Evolutionary conservation across 2,113 vertebrate genomes (phyloP), one percentile per base, ranked within the genome.

Genomic region (Carassius gibelio): DNA sequence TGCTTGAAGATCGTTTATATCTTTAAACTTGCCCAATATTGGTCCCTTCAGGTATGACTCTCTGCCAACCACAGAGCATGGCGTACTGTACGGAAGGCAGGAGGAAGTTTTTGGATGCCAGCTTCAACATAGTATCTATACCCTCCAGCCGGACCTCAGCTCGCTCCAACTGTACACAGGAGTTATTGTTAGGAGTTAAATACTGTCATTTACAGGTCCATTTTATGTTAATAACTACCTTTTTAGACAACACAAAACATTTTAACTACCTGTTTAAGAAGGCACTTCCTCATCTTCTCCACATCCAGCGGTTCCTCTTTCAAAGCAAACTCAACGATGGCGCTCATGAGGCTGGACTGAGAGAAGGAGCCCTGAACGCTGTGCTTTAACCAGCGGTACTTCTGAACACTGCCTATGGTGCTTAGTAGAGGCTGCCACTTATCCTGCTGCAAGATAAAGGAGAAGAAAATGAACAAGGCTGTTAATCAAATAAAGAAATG

Each of bases 31-130:
- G 99, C 98, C 98, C 97, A 79, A 96, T 96, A 90, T 96, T 96
- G 84, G 95, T 94, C 88, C 97, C 97, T 89, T 99, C 97, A 13
- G 98, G 98, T 92, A 99, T 95, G 87, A 99, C 96, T 86, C 97
- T 95, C 82, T 99, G 98, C 98, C 98, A 99, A 48, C 98, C 98
- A 88, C 98, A 99, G 84, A 99, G 96, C 97, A 99, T 96, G 9
- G 97, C 96, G 62, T 99, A 99, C 86, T 98, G 98, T 69, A 99
- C 98, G 26, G 98, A 99, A 0, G 97, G 97, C 80, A 99, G 95
- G 89, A 99, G 91, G 90, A 97, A 98, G 91, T 89, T 96, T 92
- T 97, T 99, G 72, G 96, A 94, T 34, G 97, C 96, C 90, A 99
- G 85, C 93, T 97, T 99, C 88, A 99, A 91, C 94, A 99, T 99